phyloP scores from a whole-genome alignment of 2,888 invertebrate genomes.

The Ichneumoninae sp. region DNA sequence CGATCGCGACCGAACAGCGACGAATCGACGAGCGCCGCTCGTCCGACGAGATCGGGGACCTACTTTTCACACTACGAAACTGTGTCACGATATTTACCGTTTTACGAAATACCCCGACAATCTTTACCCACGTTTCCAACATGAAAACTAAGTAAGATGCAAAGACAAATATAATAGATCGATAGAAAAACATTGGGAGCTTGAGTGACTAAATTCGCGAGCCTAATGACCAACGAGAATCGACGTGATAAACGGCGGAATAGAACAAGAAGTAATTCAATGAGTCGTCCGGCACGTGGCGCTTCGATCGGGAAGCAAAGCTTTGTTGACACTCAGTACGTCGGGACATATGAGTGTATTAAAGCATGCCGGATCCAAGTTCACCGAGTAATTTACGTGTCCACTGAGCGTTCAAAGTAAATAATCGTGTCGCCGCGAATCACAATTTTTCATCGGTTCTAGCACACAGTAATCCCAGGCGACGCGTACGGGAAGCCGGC shows the following conservation, averaged over 20 bases:
- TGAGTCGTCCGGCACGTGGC: conserved; percentile 10
- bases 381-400: neutral
- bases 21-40: conserved; percentile 24
- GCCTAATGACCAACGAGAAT: neutral
- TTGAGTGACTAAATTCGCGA: neutral
- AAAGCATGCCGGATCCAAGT: neutral
- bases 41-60: conserved; percentile 41
- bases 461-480: neutral
- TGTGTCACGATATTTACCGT: conserved; percentile 44
- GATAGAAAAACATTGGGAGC: neutral
- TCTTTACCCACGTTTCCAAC: neutral
- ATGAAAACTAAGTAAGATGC: neutral
- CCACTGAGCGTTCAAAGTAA: neutral
- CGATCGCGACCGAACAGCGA: conserved; percentile 18
- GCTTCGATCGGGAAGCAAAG: neutral
- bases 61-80: conserved; percentile 52
- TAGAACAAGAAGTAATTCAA: neutral
- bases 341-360: neutral
- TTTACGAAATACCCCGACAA: conserved; percentile 10
- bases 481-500: neutral
- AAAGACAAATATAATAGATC: neutral
- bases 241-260: neutral
- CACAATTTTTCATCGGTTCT: conserved; percentile 1
- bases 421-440: neutral
- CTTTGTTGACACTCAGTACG: conserved; percentile 26